Evolutionary conservation across 2,888 invertebrate species (phyloP).

Genomic region (Leptinotarsa juncta): DNA sequence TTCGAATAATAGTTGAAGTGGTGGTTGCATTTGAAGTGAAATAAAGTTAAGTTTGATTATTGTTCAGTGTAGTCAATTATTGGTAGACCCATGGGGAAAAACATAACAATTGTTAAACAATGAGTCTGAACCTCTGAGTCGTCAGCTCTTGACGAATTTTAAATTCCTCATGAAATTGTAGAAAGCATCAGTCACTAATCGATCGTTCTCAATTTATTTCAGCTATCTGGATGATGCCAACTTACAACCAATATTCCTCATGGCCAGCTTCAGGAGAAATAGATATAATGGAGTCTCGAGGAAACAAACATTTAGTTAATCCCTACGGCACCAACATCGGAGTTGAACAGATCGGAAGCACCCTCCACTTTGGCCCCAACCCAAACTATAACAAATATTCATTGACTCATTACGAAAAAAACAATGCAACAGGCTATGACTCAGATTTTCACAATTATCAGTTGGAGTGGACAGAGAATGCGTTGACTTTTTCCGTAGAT

Average conservation of each 20-base stretch:
- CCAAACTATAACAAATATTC: constrained; percentile 65
- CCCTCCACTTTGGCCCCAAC: constrained; percentile 77
- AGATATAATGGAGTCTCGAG: constrained; percentile 76
- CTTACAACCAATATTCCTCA: constrained; percentile 72
- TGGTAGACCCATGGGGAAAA: too few relatives aligned
- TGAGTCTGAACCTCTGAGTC: too few relatives aligned
- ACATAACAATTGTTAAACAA: too few relatives aligned
- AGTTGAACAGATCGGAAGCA: constrained; percentile 70
- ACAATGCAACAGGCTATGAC: constrained; percentile 67
- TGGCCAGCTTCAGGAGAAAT: constrained; percentile 83
- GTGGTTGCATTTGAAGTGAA: too few relatives aligned
- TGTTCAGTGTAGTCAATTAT: too few relatives aligned
- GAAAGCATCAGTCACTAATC: background rate
- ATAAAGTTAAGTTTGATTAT: too few relatives aligned
- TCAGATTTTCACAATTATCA: constrained; percentile 74
- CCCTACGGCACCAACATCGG: constrained; percentile 65
- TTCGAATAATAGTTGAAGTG: too few relatives aligned
- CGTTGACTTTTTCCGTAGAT: constrained; percentile 69
- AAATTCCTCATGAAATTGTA: too few relatives aligned
- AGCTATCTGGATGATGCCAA: constrained; percentile 80
- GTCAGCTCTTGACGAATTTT: too few relatives aligned
- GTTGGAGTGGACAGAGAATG: constrained; percentile 74
- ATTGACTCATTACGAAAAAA: constrained; percentile 67
- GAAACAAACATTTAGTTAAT: constrained; percentile 66
- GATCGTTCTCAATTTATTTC: constrained; percentile 40